phyloP scores from a whole-genome alignment of 2,113 vertebrate genomes.

The Panthera tigris region DNA sequence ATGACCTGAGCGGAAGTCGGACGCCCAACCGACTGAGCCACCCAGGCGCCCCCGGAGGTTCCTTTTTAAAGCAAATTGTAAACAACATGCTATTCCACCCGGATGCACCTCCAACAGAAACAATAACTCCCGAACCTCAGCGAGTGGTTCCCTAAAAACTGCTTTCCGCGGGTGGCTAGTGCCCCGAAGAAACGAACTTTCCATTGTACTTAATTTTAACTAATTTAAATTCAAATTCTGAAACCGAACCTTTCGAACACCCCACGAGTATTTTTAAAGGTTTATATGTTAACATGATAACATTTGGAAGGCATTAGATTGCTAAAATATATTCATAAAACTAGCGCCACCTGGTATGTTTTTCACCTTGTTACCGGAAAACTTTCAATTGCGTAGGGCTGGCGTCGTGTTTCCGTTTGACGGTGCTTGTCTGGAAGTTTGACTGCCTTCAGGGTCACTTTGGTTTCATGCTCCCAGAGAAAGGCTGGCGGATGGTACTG shows the following conservation, averaged over 20 bases:
- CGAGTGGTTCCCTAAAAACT: too few relatives aligned
- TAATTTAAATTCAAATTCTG: not conserved
- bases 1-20: too few relatives aligned
- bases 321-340: not conserved
- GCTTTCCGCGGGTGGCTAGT: not conserved
- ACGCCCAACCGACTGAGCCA: too few relatives aligned
- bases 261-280: not conserved
- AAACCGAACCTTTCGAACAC: not conserved
- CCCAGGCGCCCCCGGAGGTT: not conserved
- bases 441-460: not conserved
- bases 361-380: not conserved
- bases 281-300: not conserved
- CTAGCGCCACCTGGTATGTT: not conserved
- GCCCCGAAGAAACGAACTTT: not conserved
- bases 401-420: accelerated
- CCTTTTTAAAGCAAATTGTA: not conserved
- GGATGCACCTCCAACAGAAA: not conserved
- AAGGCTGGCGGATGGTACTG: not conserved
- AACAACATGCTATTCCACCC: not conserved
- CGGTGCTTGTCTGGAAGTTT: not conserved
- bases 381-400: accelerated
- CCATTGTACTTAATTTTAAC: not conserved
- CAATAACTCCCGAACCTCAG: not conserved
- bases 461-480: too few relatives aligned
- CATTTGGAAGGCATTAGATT: too few relatives aligned